phyloP scores from a whole-genome alignment of 2,113 vertebrate species.

The Heloderma charlesbogerti region DNA sequence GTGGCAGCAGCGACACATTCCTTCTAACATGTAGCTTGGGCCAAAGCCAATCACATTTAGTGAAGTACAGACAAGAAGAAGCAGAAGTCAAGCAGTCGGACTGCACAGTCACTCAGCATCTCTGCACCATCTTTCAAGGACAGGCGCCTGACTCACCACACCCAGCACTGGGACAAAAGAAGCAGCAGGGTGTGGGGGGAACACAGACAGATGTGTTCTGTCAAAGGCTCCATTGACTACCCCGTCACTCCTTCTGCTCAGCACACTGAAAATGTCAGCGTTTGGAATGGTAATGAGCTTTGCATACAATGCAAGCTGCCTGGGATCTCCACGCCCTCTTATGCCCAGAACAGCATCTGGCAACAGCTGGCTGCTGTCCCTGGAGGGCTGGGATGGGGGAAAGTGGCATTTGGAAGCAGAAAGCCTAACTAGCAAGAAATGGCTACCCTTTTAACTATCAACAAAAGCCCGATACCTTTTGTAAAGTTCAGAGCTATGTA shows the following conservation, averaged over 20 bases:
- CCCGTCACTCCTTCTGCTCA: constrained; percentile 49
- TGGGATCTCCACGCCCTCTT: not conserved
- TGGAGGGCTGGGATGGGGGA: not conserved
- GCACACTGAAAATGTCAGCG: constrained; percentile 66
- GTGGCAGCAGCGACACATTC: not conserved
- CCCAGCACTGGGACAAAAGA: constrained; percentile 21
- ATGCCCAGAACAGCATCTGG: not conserved
- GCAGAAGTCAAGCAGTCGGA: not conserved
- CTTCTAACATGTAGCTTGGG: not conserved
- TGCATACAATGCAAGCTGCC: constrained; percentile 33
- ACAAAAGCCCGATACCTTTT: not conserved
- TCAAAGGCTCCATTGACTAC: constrained; percentile 67
- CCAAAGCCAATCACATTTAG: not conserved
- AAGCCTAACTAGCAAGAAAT: not conserved
- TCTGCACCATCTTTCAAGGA: constrained; percentile 42
- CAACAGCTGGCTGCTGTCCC: constrained; percentile 21
- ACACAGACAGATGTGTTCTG: not conserved
- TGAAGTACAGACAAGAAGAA: constrained; percentile 4
- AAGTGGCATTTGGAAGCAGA: constrained; percentile 13
- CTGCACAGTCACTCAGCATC: constrained; percentile 2
- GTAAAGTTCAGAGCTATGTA: not conserved
- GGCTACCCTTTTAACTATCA: not conserved
- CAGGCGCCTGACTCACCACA: constrained; percentile 15
- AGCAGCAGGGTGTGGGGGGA: not conserved
- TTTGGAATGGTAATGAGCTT: constrained; percentile 37